Evolutionary conservation across 2,113 vertebrate species (phyloP), one percentile per base, ranked within the genome.

Genomic region (Nibea coibor): DNA sequence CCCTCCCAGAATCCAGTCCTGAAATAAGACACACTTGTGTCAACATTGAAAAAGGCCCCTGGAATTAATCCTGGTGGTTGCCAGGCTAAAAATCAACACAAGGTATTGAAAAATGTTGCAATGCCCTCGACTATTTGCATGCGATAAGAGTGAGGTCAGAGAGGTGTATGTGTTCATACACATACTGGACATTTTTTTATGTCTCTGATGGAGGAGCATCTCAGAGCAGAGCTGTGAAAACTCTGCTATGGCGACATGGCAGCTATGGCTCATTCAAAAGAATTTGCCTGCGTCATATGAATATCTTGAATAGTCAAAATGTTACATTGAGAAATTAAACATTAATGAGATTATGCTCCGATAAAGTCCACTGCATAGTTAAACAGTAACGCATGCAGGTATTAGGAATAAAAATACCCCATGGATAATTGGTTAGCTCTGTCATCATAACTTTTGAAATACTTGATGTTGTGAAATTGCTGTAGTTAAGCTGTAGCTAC

Each of bases 101-200:
- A 16, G 12, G 26, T 68, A 81, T 48, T 77, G 50, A 83, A 81
- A 90, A 81, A 87, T 90, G 78, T 87, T 80, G 65, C 65, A 81
- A 69, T 57, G 68, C 54, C 1, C 5, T 20, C 0, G 22, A 78
- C 10, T 90, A 89, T 92, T 91, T 90, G 85, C 76, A 83, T 57
- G 69, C 86, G 91, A 93, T 92, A 90, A 88, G 70, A 35, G 10
- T 31, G 74, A 83, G 76, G 83, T 67, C 22, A 14, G 57, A 1
- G 9, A 39, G 58, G 35, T 54, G 68, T 35, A 8, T 51, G 20
- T 58, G 61, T 77, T 74, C 42, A 24, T 47, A 4, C 10, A 14
- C 15, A 54, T 16, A 42, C 31, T 59, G 56, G 5, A 35, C 58
- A n/a, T 83, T 59, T 71, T 59, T 59, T 42, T 54, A 14, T 77